A percentile compares a stretch with the other conserved stretches of the same genome.
Conservation (phyloP, 2,888 invertebrate species). For the Pachymerium ferrugineum region DNA sequence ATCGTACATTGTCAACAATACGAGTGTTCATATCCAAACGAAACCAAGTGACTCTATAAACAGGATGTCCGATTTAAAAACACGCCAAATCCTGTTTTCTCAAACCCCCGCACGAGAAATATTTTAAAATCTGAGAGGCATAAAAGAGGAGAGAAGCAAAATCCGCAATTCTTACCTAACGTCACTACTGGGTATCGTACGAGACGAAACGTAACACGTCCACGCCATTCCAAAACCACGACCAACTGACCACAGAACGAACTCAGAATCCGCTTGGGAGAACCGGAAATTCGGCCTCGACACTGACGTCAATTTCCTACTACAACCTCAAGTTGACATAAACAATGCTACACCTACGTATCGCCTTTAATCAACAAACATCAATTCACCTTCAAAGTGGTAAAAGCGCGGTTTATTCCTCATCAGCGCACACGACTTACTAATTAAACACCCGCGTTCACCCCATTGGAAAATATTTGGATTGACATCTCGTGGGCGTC, state of each 20-base stretch:
- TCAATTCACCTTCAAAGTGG: background rate
- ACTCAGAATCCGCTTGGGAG: background rate
- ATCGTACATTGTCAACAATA: background rate
- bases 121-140: too few relatives aligned
- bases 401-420: background rate
- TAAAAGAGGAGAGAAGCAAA: too few relatives aligned
- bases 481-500: too few relatives aligned
- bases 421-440: background rate
- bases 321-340: background rate
- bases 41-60: background rate
- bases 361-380: background rate
- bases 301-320: constrained; percentile 5
- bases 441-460: too few relatives aligned
- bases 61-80: constrained; percentile 8
- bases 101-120: background rate
- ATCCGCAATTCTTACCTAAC: constrained; percentile 14
- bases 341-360: background rate
- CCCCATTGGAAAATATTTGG: too few relatives aligned
- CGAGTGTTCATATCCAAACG: background rate
- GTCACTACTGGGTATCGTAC: background rate
- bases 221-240: background rate
- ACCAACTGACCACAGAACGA: constrained; percentile 10
- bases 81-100: constrained; percentile 1
- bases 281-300: background rate
- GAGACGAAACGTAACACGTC: constrained; percentile 14